These are phyloP conservation scores for Xenops minutus DNA, from an alignment of 2,797 vertebrate species.

Conservation along the genomic window DNA sequence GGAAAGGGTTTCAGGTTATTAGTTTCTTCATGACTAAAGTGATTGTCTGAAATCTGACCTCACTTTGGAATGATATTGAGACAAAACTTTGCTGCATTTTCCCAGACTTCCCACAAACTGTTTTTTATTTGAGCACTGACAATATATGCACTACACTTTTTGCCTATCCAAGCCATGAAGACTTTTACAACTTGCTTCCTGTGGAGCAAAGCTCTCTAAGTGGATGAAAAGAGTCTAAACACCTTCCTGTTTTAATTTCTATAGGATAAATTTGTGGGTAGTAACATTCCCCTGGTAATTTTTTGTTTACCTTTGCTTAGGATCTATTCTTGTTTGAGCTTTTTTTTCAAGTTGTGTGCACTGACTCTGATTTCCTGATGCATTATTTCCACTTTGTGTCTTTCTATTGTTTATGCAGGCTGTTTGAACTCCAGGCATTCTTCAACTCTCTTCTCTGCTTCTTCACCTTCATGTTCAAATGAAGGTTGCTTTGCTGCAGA, in stretches of 20 bases:
- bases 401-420: neutral
- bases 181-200: neutral
- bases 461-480: neutral
- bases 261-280: neutral
- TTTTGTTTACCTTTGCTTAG: constrained; percentile 20
- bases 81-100: neutral
- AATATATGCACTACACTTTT: neutral
- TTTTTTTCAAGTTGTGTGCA: neutral
- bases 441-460: neutral
- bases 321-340: neutral
- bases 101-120: neutral
- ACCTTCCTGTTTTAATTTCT: neutral
- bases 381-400: neutral
- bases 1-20: neutral
- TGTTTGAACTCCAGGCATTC: neutral
- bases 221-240: neutral
- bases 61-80: neutral
- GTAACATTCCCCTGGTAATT: neutral
- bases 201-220: neutral
- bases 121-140: neutral
- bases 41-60: constrained; percentile 1
- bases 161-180: neutral
- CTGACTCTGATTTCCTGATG: neutral
- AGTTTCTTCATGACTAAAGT: neutral
- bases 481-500: neutral